phyloP scores from a whole-genome alignment of 2,113 vertebrate genomes.

The Morone saxatilis region DNA sequence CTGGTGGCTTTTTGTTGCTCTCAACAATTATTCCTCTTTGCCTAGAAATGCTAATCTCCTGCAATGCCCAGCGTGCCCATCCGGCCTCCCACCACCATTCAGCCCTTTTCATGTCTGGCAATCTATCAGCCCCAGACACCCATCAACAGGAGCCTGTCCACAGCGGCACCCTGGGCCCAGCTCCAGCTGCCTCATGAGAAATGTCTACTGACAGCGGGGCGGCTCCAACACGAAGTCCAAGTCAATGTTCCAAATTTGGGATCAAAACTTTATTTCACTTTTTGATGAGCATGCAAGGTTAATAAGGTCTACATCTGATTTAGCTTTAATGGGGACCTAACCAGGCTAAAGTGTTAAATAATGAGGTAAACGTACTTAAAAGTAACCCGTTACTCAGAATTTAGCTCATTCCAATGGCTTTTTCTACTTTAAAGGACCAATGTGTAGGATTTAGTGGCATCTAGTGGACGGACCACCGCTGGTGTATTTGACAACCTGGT shows the following conservation, averaged over 20 bases:
- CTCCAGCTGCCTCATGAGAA: slow-evolving; percentile 31
- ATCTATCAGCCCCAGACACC: slow-evolving; percentile 63
- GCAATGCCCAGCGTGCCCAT: slow-evolving; percentile 44
- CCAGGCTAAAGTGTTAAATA: no score
- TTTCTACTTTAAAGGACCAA: no score
- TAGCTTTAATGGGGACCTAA: neutral
- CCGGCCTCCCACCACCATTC: slow-evolving; percentile 47
- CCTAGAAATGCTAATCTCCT: slow-evolving; percentile 54
- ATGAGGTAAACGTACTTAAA: no score
- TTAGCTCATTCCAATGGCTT: no score
- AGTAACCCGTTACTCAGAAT: no score
- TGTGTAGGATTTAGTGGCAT: no score
- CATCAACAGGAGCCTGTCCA: slow-evolving; percentile 40
- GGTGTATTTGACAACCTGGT: no score
- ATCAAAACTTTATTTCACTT: neutral
- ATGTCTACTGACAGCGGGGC: slow-evolving; percentile 11
- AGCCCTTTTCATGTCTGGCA: slow-evolving; percentile 43
- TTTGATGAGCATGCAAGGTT: neutral
- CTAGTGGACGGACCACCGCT: no score
- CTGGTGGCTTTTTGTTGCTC: slow-evolving; percentile 22
- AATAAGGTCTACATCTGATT: neutral
- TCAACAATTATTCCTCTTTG: slow-evolving; percentile 36
- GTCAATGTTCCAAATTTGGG: neutral
- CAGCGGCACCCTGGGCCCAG: slow-evolving; percentile 20
- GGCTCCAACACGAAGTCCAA: neutral